Evolutionary conservation across 2,888 invertebrate species (phyloP).

Genomic region (Crossocerus cetratus): DNA sequence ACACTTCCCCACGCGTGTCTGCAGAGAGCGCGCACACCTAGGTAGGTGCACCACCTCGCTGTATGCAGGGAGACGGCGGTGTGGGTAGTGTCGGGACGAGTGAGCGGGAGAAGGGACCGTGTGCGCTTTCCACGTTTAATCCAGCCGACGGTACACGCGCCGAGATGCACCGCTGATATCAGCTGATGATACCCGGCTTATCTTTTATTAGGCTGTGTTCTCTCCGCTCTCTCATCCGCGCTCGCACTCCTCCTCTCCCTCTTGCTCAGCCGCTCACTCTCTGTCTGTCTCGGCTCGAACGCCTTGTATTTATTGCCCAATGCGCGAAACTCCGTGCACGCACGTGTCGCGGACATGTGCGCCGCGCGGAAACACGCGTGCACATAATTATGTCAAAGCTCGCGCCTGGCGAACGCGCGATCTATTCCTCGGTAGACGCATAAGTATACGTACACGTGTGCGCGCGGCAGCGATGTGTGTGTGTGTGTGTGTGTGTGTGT

Average conservation of each 20-base stretch:
- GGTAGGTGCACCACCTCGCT: too few relatives aligned
- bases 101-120: too few relatives aligned
- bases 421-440: conserved; percentile 29
- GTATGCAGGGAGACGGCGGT: too few relatives aligned
- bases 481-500: not conserved
- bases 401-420: conserved; percentile 45
- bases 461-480: too few relatives aligned
- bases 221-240: too few relatives aligned
- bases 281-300: conserved; percentile 4
- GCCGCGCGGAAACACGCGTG: conserved; percentile 34
- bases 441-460: not conserved
- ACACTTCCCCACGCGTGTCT: conserved; percentile 21
- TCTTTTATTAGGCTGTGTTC: conserved; percentile 36
- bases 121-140: conserved; percentile 29
- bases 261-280: not conserved
- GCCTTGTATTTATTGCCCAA: conserved; percentile 40
- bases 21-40: too few relatives aligned
- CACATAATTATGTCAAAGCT: conserved; percentile 49
- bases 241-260: too few relatives aligned
- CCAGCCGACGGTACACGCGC: conserved; percentile 18
- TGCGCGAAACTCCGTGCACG: conserved; percentile 51
- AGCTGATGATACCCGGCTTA: conserved; percentile 48
- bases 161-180: conserved; percentile 48
- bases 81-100: too few relatives aligned
- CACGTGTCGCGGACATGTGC: conserved; percentile 48